Percentiles rank a stretch among this genome's conserved stretches.
These are phyloP conservation scores for Patella depressa DNA, from an alignment of 2,888 invertebrate species.

Conservation along the genomic window DNA sequence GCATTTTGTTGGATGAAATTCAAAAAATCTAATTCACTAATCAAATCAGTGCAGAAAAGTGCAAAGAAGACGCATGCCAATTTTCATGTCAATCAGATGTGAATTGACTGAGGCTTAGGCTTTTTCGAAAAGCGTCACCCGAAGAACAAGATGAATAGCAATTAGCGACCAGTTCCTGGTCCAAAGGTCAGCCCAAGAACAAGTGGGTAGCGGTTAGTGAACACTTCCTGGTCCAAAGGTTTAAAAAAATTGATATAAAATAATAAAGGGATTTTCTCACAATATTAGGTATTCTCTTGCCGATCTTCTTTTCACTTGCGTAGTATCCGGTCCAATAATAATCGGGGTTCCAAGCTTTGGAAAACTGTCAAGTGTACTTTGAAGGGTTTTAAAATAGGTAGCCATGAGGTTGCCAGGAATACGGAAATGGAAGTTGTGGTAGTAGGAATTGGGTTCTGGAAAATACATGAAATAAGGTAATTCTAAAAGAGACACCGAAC, in stretches of 20 bases:
- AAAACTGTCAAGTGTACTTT: conserved; percentile 35
- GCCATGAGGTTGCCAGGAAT: conserved; percentile 40
- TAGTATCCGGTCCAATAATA: conserved; percentile 53
- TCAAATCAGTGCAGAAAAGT: too few relatives aligned
- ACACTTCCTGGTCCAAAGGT: not conserved
- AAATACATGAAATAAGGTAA: too few relatives aligned
- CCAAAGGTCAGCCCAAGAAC: not conserved
- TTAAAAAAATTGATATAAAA: not conserved
- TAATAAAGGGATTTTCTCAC: conserved; percentile 15
- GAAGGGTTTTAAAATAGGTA: conserved; percentile 37
- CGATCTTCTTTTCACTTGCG: conserved; percentile 36
- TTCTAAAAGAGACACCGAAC: too few relatives aligned
- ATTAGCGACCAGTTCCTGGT: not conserved
- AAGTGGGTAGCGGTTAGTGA: not conserved
- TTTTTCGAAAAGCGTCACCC: too few relatives aligned
- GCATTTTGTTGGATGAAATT: too few relatives aligned
- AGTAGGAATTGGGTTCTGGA: conserved; percentile 33
- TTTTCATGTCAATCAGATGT: too few relatives aligned
- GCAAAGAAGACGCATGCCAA: too few relatives aligned
- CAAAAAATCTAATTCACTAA: too few relatives aligned
- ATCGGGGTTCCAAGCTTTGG: conserved; percentile 31
- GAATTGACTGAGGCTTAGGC: too few relatives aligned
- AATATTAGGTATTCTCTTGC: conserved; percentile 23
- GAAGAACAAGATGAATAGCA: too few relatives aligned
- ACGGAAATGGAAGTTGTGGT: conserved; percentile 32